Conservation (phyloP, 2,797 vertebrate species). For the Aphelocoma californica region DNA sequence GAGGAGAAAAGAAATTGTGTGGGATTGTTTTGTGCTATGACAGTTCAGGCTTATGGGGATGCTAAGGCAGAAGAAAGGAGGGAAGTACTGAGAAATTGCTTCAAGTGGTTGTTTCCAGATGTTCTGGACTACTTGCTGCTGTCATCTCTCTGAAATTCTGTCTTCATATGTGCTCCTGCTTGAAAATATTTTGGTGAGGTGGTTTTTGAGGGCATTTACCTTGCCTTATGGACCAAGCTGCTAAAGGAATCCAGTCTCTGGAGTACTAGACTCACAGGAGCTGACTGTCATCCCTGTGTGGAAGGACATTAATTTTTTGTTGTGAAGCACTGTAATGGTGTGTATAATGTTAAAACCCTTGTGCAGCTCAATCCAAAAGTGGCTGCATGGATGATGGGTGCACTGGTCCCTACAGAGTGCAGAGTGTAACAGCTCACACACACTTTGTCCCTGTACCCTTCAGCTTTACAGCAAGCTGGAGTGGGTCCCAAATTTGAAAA, state of each 20-base stretch:
- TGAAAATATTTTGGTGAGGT: not conserved
- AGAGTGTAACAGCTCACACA: not conserved
- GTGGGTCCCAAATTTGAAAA: not conserved
- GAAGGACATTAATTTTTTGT: not conserved
- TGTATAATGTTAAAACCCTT: not conserved
- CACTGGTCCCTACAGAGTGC: not conserved
- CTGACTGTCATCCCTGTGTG: not conserved
- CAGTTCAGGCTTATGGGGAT: not conserved
- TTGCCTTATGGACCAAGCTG: not conserved
- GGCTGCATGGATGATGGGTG: not conserved
- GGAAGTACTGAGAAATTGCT: not conserved
- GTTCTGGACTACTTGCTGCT: not conserved
- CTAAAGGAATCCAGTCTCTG: not conserved
- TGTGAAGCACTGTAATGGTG: not conserved
- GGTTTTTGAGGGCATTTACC: not conserved
- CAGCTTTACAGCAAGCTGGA: constrained; percentile 8
- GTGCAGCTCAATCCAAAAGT: not conserved
- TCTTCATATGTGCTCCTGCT: not conserved
- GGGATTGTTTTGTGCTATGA: not conserved
- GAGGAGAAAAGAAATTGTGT: not conserved
- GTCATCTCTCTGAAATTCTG: not conserved
- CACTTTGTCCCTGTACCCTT: not conserved
- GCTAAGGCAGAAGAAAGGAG: not conserved
- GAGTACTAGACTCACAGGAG: not conserved
- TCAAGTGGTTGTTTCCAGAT: not conserved